Conservation (phyloP, 1,140 invertebrate genomes). For the Callitettix versicolor region DNA sequence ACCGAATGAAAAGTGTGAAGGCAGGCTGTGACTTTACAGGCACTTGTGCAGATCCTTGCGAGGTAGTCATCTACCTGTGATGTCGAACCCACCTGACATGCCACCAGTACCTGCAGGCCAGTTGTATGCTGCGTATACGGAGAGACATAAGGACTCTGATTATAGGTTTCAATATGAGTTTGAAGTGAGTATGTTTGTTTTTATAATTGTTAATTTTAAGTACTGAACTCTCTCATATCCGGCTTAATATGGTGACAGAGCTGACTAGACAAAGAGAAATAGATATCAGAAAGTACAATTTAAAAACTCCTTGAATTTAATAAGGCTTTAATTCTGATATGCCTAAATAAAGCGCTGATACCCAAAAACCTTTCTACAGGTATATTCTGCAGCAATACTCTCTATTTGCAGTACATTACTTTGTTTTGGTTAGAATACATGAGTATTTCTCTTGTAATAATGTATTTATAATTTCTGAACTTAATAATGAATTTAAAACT, state of each 20-base stretch:
- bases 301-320: no score
- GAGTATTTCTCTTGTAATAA: no score
- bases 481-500: no score
- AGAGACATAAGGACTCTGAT: slow-evolving; percentile 73
- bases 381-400: no score
- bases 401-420: no score
- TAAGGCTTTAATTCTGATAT: no score
- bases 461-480: no score
- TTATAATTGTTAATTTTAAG: not conserved
- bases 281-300: not conserved
- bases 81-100: slow-evolving; percentile 62
- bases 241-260: not conserved
- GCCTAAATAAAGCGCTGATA: no score
- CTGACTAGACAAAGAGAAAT: not conserved
- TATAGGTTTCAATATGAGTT: slow-evolving; percentile 83
- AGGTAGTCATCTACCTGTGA: slow-evolving; percentile 52
- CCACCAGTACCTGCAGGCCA: slow-evolving; percentile 63
- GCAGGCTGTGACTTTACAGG: slow-evolving; percentile 31
- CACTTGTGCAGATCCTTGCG: slow-evolving; percentile 48
- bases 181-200: slow-evolving; percentile 36
- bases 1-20: no score
- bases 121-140: slow-evolving; percentile 59
- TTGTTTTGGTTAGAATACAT: no score
- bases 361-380: no score
- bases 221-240: not conserved